Evolutionary conservation across 1,140 invertebrate genomes (phyloP), one percentile per base, ranked within the genome.

Genomic region (Orius laevigatus): DNA sequence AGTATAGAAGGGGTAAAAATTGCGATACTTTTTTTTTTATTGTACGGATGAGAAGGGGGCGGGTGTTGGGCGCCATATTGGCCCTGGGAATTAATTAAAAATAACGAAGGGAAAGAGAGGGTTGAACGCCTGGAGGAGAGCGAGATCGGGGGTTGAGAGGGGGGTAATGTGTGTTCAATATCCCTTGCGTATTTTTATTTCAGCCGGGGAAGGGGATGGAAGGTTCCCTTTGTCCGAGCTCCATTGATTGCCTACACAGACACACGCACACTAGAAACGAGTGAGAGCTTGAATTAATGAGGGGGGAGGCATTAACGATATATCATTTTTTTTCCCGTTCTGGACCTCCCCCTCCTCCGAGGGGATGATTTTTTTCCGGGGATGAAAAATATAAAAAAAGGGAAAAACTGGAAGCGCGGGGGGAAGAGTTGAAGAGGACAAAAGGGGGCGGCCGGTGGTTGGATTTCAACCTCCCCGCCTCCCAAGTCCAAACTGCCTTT

Each of bases 111-210:
- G 43, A n/a, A 31, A 25, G 18, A 19, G 12, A 19, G 18, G 18
- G 18, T 15, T 12, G 18, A 19, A 42, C 10, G 40, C 12, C 12
- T 19, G 14, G 18, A 42, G 18, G 40, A 15, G 40, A 16, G 40
- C 10, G 40, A 42, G 14, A 19, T 15, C 18, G 12, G 11, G 18
- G 19, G 18, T 6, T 14, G 40, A 5, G 12, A 20, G 25, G 15
- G 43, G 43, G 43, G 10, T 45, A 32, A 45, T 45, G 43, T 45
- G 43, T 45, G 43, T 45, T 45, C 43, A 45, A 45, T 45, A 45
- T 31, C 43, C 43, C 25, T 31, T 42, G 40, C 40, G 43, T 45
- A 45, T 45, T 45, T 45, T 45, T 45, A 45, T 31, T 45, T 33
- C 25, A 12, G 25, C 20, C 20, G 12, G 18, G 11, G 25, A 11